phyloP scores from a whole-genome alignment of 2,888 invertebrate species.

The Conus canariensis region DNA sequence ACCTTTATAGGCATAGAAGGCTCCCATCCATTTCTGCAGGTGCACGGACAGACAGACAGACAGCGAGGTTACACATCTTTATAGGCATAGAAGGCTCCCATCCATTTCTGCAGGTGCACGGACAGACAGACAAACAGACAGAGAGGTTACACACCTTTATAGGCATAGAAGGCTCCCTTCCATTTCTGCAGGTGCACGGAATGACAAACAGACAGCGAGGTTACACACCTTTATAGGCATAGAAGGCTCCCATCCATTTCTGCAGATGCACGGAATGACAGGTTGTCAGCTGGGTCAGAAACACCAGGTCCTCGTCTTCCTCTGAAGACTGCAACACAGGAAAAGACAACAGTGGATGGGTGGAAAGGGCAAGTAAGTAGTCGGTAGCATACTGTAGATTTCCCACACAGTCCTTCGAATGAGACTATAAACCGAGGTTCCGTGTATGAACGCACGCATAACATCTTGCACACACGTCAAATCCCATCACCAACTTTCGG shows the following conservation, averaged over 20 bases:
- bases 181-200: constrained; percentile 93
- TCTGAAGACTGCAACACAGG: constrained; percentile 61
- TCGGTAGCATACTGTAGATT: too few species aligned
- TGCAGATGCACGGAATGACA: constrained; percentile 92
- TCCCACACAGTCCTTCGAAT: too few species aligned
- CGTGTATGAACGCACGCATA: too few species aligned
- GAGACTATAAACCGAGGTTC: too few species aligned
- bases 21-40: constrained; percentile 93
- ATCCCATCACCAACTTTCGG: too few species aligned
- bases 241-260: constrained; percentile 93
- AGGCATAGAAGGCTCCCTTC: constrained; percentile 93
- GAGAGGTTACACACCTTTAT: constrained; percentile 84
- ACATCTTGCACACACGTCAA: too few species aligned
- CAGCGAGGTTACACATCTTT: background rate
- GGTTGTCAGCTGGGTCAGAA: constrained; percentile 87
- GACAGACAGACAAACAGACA: background rate
- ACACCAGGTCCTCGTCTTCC: constrained; percentile 74
- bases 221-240: constrained; percentile 89
- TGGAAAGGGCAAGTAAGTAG: background rate
- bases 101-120: too few species aligned
- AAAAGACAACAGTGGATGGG: background rate
- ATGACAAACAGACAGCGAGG: constrained; percentile 66
- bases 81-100: too few species aligned
- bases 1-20: constrained; percentile 93
- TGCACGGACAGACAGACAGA: constrained; percentile 88